Base-by-base conservation (phyloP, 2,797 vertebrate species). In the Ceryle rudis region DNA sequence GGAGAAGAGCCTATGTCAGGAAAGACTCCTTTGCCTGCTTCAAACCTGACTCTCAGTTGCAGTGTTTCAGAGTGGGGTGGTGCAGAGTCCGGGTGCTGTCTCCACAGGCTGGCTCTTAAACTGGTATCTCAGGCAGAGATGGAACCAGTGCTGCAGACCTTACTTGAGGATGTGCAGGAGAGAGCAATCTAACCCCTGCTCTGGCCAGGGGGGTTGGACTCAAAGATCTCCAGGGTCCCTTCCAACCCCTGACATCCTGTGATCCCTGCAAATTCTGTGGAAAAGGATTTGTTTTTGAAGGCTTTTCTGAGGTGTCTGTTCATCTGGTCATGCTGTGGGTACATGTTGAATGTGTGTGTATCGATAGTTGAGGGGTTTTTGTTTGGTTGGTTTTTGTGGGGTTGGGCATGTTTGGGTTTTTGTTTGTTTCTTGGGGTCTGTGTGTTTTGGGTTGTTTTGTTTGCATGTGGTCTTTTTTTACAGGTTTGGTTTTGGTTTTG, bases 361-460 rank as follows among this genome's bases (percentile, higher is more conserved):
- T 21, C 39, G 14, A 66, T 78, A 39, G 10, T 23, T 12, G 21
- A 47, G 46, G 22, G 41, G 41, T 15, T 41, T 41, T 41, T 41
- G 13, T 22, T 29, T 33, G n/a, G 21, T 29, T 33, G n/a, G 21
- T 64, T 49, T 46, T 64, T 10, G 9, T 0, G 0, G 6, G 3
- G 1, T 31, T 71, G 15, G 14, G 4, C 4, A 5, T 28, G 9
- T 18, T 22, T 51, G 15, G 17, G 5, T 10, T 41, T n/a, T 19
- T 29, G 31, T 26, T 51, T 26, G 15, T 52, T 52, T 52, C 9
- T 52, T 28, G 16, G 26, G 51, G 51, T 57, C 55, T 57, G 12
- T 57, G 55, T 33, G 55, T 28, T 52, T 22, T 33, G 22, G 42
- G 16, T 3, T 14, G 33, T 33, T 25, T 41, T 66, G 9, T 31